phyloP scores from a whole-genome alignment of 2,797 vertebrate genomes.

The Parotocinclus haroldoi region DNA sequence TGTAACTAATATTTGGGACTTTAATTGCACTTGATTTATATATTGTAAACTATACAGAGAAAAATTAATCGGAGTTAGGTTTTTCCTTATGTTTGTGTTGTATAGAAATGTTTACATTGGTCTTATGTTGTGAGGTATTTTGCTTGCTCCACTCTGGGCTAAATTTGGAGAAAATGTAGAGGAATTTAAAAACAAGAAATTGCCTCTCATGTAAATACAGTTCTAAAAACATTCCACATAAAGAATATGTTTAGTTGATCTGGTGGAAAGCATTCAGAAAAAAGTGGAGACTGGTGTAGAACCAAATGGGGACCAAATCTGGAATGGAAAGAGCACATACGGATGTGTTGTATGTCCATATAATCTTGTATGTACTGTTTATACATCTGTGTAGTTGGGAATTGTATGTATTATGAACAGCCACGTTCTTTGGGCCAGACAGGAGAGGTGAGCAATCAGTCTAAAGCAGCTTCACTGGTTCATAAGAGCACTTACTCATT shows the following conservation, averaged over 20 bases:
- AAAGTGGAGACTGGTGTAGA: too few species aligned
- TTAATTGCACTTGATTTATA: conserved; percentile 85
- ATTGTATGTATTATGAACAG: conserved; percentile 33
- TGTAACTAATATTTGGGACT: conserved; percentile 81
- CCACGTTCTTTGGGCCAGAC: conserved; percentile 22
- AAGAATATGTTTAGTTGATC: background rate
- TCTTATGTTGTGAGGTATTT: conserved; percentile 43
- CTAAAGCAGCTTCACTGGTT: conserved; percentile 26
- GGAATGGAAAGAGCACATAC: too few species aligned
- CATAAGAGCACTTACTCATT: conserved; percentile 43
- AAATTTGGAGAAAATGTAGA: conserved; percentile 17
- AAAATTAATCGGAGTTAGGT: conserved; percentile 60
- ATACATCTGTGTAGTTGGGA: background rate
- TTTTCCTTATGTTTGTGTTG: conserved; percentile 62
- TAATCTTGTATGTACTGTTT: too few species aligned
- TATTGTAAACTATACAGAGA: conserved; percentile 69
- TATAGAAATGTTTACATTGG: conserved; percentile 64
- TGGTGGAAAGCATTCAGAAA: too few species aligned
- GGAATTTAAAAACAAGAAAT: too few species aligned
- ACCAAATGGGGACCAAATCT: too few species aligned
- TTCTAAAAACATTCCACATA: background rate
- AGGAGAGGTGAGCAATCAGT: background rate
- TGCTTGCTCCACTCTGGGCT: conserved; percentile 37
- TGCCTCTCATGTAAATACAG: conserved; percentile 15
- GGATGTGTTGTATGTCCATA: too few species aligned